These are phyloP conservation scores for Mythimna lalbum DNA, from an alignment of 2,888 invertebrate genomes.

Conservation along the genomic window DNA sequence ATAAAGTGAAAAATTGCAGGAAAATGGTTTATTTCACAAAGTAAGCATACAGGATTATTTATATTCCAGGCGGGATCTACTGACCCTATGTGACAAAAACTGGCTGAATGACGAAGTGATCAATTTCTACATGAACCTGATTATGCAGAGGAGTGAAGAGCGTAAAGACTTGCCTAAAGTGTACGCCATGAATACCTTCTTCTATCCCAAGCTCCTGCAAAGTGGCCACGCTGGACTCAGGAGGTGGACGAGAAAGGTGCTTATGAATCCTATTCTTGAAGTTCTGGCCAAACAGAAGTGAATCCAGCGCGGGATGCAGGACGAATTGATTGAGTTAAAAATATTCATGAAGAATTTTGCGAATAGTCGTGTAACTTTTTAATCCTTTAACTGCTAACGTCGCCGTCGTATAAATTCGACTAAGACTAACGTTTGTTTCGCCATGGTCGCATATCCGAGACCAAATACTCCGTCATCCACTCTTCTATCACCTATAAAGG, in stretches of 20 bases:
- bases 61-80: constrained; percentile 93
- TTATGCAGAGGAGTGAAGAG: constrained; percentile 94
- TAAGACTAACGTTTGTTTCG: no score
- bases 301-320: background rate
- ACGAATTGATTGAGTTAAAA: background rate
- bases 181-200: constrained; percentile 98
- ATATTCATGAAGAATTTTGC: background rate
- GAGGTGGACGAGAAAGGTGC: constrained; percentile 98
- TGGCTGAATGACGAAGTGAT: constrained; percentile 99
- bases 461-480: no score
- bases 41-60: background rate
- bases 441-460: no score
- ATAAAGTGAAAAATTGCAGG: no score
- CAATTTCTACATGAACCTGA: constrained; percentile 98
- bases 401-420: no score
- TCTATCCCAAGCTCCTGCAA: constrained; percentile 95
- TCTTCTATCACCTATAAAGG: no score
- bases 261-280: constrained; percentile 6
- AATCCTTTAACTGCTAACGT: no score
- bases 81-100: constrained; percentile 94
- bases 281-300: background rate
- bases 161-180: constrained; percentile 92
- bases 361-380: background rate
- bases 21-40: background rate
- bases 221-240: constrained; percentile 95